These are phyloP conservation scores for Loxodonta africana DNA, from an alignment of 2,113 vertebrate genomes.

Conservation along the genomic window DNA sequence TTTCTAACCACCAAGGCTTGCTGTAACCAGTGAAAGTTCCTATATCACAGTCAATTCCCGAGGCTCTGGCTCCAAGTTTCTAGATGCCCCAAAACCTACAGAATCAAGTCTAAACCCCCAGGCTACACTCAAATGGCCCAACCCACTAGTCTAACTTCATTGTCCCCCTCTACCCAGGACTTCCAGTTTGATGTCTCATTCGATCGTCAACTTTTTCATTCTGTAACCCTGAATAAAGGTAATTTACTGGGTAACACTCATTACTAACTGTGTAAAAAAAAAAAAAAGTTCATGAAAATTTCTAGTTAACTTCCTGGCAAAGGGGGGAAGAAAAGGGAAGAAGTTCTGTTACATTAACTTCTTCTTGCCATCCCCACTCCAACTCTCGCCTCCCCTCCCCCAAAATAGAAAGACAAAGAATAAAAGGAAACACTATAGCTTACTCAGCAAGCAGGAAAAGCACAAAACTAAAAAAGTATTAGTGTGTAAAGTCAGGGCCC, in stretches of 20 bases:
- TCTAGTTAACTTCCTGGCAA: slow-evolving; percentile 61
- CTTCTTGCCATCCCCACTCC: slow-evolving; percentile 18
- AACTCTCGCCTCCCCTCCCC: background rate
- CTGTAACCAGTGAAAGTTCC: slow-evolving; percentile 79
- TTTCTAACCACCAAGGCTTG: slow-evolving; percentile 74
- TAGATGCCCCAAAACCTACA: background rate
- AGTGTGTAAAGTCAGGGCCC: background rate
- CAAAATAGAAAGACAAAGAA: background rate
- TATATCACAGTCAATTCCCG: slow-evolving; percentile 59
- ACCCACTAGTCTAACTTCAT: background rate
- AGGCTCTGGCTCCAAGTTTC: slow-evolving; percentile 14
- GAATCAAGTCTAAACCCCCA: background rate
- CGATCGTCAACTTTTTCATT: background rate
- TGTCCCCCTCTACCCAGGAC: background rate
- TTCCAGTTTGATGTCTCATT: background rate
- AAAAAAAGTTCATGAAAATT: background rate
- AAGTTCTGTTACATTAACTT: slow-evolving; percentile 22
- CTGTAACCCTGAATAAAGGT: slow-evolving; percentile 34
- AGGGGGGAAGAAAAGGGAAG: slow-evolving; percentile 55
- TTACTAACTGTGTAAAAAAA: background rate
- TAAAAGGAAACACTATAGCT: slow-evolving; percentile 52
- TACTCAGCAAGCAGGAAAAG: slow-evolving; percentile 69
- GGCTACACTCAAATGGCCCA: background rate
- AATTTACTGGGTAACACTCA: background rate
- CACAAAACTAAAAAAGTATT: slow-evolving; percentile 33